These are phyloP conservation scores for Suricata suricatta DNA, from an alignment of 2,113 vertebrate species.

Conservation along the genomic window DNA sequence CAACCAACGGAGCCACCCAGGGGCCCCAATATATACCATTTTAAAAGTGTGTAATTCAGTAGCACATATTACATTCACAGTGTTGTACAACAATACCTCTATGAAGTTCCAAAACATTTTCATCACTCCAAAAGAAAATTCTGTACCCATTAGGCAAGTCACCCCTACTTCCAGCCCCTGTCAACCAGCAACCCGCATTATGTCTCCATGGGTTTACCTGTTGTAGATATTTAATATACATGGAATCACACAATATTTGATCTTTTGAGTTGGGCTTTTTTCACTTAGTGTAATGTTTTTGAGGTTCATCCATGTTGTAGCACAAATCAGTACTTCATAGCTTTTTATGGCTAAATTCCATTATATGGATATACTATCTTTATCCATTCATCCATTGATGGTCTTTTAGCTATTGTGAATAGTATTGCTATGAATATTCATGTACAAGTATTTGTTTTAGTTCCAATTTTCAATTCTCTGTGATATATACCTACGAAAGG, in stretches of 20 bases:
- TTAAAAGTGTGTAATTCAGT: slow-evolving; percentile 1
- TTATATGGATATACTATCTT: not conserved
- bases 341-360: not conserved
- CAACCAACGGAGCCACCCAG: too few species aligned
- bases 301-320: not conserved
- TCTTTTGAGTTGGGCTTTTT: not conserved
- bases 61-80: not conserved
- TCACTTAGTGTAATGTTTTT: not conserved
- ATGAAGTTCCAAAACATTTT: not conserved
- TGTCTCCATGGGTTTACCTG: not conserved
- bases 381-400: not conserved
- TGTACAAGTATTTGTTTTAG: not conserved
- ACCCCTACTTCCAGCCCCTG: too few species aligned
- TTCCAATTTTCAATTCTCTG: not conserved
- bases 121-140: not conserved
- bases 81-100: not conserved
- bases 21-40: not conserved
- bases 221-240: not conserved
- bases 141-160: not conserved
- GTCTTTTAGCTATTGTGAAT: not conserved
- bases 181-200: not conserved
- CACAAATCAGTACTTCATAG: not conserved
- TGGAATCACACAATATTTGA: not conserved
- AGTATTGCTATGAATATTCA: not conserved
- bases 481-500: not conserved